These are phyloP conservation scores for Meta bourneti DNA, from an alignment of 2,888 invertebrate genomes.

Conservation along the genomic window DNA sequence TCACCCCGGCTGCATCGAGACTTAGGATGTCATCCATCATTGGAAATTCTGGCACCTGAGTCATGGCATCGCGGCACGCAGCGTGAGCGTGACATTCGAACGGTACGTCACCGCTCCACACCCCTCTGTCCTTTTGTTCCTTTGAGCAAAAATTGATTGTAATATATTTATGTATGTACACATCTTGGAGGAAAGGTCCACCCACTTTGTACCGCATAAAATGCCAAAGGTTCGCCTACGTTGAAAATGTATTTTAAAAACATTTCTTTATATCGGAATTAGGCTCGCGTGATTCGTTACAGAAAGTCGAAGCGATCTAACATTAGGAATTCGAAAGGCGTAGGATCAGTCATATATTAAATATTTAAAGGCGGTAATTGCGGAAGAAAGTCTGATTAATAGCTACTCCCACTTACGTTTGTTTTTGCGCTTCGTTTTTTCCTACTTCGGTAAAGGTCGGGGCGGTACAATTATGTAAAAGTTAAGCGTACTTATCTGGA, in stretches of 20 bases:
- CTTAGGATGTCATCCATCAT: conserved; percentile 57
- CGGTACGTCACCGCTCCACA: conserved; percentile 41
- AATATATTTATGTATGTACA: conserved; percentile 66
- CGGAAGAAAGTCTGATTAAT: conserved; percentile 44
- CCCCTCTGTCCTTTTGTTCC: conserved; percentile 41
- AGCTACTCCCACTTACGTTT: conserved; percentile 13
- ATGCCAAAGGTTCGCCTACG: too few species aligned
- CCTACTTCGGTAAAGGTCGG: conserved; percentile 3
- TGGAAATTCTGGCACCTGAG: conserved; percentile 39
- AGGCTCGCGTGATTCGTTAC: conserved; percentile 15
- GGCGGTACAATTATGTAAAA: conserved; percentile 19
- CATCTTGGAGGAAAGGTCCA: conserved; percentile 34
- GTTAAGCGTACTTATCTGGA: conserved; percentile 9
- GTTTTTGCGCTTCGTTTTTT: not conserved
- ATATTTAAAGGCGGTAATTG: conserved; percentile 56
- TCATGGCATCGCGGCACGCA: conserved; percentile 53
- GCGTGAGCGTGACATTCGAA: conserved; percentile 46
- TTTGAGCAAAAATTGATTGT: conserved; percentile 57
- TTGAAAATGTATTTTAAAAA: too few species aligned
- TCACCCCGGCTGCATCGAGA: not conserved
- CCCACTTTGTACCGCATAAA: too few species aligned
- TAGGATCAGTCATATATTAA: conserved; percentile 33
- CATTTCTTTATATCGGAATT: too few species aligned
- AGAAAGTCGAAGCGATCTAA: not conserved
- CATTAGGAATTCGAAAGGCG: conserved; percentile 12